Conservation (phyloP, 2,797 vertebrate genomes). For the Chiroxiphia lanceolata region DNA sequence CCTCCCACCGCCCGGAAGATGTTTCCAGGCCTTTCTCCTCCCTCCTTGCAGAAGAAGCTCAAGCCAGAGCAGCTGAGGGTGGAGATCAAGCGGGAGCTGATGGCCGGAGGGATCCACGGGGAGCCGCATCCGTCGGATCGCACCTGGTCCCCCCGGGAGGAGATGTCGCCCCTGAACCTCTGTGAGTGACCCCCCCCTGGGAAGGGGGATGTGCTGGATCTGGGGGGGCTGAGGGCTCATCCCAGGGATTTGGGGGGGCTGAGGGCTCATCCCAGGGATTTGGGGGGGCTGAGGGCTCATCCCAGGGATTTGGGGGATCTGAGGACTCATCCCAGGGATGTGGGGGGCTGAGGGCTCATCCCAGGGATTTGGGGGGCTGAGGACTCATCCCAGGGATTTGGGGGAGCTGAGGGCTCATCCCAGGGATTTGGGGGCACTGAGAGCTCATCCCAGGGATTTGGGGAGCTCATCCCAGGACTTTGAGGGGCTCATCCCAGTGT, state of each 20-base stretch:
- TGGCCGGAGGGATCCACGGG: slow-evolving; percentile 71
- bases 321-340: background rate
- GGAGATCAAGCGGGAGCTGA: slow-evolving; percentile 83
- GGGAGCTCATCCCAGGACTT: too few relatives aligned
- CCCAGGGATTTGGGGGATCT: background rate
- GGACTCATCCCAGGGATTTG: background rate
- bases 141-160: slow-evolving; percentile 82
- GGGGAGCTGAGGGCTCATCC: background rate
- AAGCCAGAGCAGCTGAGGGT: slow-evolving; percentile 90
- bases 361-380: background rate
- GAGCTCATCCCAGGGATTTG: background rate
- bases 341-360: background rate
- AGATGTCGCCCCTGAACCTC: slow-evolving; percentile 85
- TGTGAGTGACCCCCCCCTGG: slow-evolving; percentile 66
- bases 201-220: background rate
- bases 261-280: background rate
- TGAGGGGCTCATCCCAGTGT: background rate
- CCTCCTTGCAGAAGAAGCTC: slow-evolving; percentile 80
- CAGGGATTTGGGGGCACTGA: background rate
- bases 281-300: background rate
- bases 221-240: background rate
- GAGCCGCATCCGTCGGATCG: slow-evolving; percentile 69
- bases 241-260: background rate
- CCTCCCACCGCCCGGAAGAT: slow-evolving; percentile 82
- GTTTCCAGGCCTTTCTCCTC: slow-evolving; percentile 70